Conservation (phyloP, 92 coral and sea anemone genomes). For the Parazoanthus darwini region DNA sequence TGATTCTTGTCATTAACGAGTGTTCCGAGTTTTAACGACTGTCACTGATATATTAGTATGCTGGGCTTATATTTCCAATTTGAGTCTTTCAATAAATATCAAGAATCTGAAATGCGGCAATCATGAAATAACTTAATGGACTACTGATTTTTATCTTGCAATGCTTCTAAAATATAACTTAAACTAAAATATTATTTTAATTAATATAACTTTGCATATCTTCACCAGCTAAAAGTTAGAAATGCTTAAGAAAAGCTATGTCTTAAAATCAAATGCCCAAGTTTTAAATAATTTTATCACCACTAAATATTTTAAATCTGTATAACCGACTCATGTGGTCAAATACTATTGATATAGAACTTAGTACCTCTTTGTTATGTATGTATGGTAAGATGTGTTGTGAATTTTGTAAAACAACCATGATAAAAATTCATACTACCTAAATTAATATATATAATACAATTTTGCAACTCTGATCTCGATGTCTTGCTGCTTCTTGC, state of each 20-base stretch:
- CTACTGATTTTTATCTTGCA: not conserved
- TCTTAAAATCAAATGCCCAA: not conserved
- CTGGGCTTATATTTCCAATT: not conserved
- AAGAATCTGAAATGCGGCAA: not conserved
- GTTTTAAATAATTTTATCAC: constrained; percentile 24
- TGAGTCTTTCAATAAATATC: not conserved
- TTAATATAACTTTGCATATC: not conserved
- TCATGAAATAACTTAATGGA: not conserved
- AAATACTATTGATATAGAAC: not conserved
- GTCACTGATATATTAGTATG: not conserved
- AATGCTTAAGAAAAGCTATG: not conserved
- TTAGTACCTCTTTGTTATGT: not conserved
- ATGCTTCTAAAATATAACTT: not conserved
- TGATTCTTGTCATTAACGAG: not conserved
- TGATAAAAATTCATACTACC: not conserved
- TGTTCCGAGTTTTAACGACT: not conserved
- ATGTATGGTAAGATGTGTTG: not conserved
- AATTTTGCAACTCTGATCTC: not conserved
- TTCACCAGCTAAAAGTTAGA: not conserved
- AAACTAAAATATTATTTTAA: not conserved
- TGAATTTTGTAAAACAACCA: not conserved
- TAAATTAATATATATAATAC: not conserved
- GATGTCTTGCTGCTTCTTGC: not conserved
- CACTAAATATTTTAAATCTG: not conserved
- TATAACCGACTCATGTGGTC: not conserved